phyloP scores from a whole-genome alignment of 2,797 vertebrate species.

The Rhinophrynus dorsalis region DNA sequence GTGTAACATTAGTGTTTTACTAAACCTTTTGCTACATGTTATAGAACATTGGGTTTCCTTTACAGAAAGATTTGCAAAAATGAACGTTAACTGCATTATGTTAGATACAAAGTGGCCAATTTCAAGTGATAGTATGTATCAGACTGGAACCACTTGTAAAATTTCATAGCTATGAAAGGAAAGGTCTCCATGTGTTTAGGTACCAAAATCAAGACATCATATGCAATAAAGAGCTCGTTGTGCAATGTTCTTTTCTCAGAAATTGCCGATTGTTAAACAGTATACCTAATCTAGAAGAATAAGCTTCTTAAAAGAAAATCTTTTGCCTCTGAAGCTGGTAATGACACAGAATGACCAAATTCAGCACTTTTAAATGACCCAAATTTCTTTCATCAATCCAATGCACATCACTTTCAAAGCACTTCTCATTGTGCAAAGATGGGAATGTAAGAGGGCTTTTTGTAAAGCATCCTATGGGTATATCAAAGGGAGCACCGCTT shows the following conservation, averaged over 20 bases:
- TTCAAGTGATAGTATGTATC: background rate
- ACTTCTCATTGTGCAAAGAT: constrained; percentile 10
- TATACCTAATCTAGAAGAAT: background rate
- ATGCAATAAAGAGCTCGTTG: background rate
- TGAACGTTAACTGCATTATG: no score
- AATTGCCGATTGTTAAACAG: constrained; percentile 11
- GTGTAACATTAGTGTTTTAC: no score
- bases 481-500: background rate
- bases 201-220: constrained; percentile 1
- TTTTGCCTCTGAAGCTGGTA: constrained; percentile 11
- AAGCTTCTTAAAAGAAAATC: background rate
- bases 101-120: no score
- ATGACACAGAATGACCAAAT: constrained; percentile 25
- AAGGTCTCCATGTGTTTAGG: background rate
- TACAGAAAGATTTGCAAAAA: no score
- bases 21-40: no score
- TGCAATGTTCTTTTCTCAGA: constrained; percentile 2
- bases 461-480: constrained; percentile 3
- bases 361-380: constrained; percentile 21
- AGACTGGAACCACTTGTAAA: background rate
- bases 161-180: background rate
- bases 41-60: no score
- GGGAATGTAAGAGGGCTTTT: constrained; percentile 12
- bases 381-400: constrained; percentile 33
- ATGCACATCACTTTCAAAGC: constrained; percentile 21